These are phyloP conservation scores for Lerema accius DNA, from an alignment of 1,140 invertebrate species.

Conservation along the genomic window DNA sequence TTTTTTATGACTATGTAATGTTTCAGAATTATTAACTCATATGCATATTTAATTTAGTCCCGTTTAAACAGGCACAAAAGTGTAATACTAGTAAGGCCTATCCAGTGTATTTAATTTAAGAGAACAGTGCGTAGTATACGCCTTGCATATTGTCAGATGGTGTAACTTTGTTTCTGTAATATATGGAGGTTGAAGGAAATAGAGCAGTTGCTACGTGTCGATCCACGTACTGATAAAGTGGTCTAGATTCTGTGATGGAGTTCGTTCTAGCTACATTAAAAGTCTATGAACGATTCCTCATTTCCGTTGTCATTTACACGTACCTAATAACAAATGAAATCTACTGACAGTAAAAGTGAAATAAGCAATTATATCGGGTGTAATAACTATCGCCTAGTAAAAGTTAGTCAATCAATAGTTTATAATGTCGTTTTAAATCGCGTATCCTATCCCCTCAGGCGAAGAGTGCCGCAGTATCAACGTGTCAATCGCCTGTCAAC, in stretches of 20 bases:
- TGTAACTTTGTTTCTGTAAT: slow-evolving; percentile 26
- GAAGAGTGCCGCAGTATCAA: slow-evolving; percentile 5
- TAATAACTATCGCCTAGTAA: slow-evolving; percentile 3
- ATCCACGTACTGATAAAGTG: slow-evolving; percentile 18
- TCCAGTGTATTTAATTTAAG: background rate
- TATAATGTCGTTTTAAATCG: slow-evolving; percentile 12
- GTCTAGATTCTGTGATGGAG: slow-evolving; percentile 11
- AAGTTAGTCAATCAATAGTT: slow-evolving; percentile 3
- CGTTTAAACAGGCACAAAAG: too few species aligned
- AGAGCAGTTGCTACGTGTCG: slow-evolving; percentile 13
- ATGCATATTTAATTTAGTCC: too few species aligned
- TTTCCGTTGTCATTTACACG: background rate
- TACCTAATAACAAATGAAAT: background rate
- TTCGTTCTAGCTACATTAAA: background rate
- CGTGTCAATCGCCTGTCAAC: slow-evolving; percentile 17
- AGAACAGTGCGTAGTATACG: background rate
- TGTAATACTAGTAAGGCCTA: background rate
- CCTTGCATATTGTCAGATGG: slow-evolving; percentile 10
- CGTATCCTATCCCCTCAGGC: slow-evolving; percentile 8
- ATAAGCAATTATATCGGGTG: background rate
- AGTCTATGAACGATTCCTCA: background rate
- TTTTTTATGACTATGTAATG: too few species aligned
- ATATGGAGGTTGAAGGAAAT: slow-evolving; percentile 25
- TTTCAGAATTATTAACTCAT: too few species aligned
- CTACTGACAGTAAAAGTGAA: background rate